Evolutionary conservation across 2,113 vertebrate species (phyloP), one percentile per base, ranked within the genome.

Genomic region (Apus apus): DNA sequence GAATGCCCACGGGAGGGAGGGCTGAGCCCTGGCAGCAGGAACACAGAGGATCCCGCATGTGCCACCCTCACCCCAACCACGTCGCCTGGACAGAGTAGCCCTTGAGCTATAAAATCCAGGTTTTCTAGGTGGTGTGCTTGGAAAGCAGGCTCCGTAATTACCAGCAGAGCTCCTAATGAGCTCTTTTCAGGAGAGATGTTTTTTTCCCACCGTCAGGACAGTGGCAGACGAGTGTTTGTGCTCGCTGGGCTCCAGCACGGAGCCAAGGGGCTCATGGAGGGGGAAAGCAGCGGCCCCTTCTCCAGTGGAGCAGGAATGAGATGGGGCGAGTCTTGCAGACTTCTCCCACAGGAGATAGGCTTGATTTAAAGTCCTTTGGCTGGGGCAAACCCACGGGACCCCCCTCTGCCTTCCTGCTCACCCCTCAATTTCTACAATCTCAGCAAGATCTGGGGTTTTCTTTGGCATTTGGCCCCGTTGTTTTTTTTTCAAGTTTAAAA

Each of bases 151-250:
- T 5, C 54, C 32, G 50, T 5, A 0, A 17, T 61, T 4, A 2
- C 10, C 83, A 5, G 15, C 2, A 3, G 14, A 43, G 32, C 36
- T 46, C 46, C 48, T 15, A n/a, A 74, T 3, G 26, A 53, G 40
- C 45, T 56, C 1, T 0, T 50, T 62, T 15, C 16, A 6, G 61
- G 30, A 1, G 2, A 2, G 10, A 34, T 57, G 20, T 25, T 61
- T 34, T 25, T 43, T 48, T 17, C 32, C 74, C 12, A 2, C 7
- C 51, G 5, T 0, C 53, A 34, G 84, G 27, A 58, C 32, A 13
- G 26, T 38, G 11, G 32, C 7, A 2, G 71, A 15, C 2, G 5
- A 1, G 0, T 6, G 32, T 11, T 38, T 1, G 0, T 0, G 56
- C n/a, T 51, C 83, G 38, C 34, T 38, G 8, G 45, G 3, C 21